Conservation (phyloP, 2,797 vertebrate species). For the Merluccius polli region DNA sequence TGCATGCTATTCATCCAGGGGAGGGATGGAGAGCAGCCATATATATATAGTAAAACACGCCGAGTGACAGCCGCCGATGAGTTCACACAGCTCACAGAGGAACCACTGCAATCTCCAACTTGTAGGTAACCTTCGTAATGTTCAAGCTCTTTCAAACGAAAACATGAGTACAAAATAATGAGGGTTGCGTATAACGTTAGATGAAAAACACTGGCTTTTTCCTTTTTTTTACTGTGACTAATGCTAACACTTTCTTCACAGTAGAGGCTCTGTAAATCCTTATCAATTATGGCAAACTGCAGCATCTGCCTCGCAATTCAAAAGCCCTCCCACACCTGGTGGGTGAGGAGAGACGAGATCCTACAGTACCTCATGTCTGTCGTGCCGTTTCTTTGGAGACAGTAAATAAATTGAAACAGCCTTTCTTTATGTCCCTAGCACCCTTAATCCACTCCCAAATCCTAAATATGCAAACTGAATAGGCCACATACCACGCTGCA, state of each 20-base stretch:
- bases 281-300: constrained; percentile 53
- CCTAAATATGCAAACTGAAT: constrained; percentile 59
- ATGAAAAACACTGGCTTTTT: constrained; percentile 26
- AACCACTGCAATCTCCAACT: background rate
- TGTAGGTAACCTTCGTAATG: background rate
- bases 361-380: constrained; percentile 53
- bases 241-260: constrained; percentile 39
- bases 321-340: constrained; percentile 54
- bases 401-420: constrained; percentile 60
- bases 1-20: constrained; percentile 12
- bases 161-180: background rate
- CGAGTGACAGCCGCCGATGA: background rate
- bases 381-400: constrained; percentile 56
- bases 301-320: constrained; percentile 56
- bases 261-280: constrained; percentile 51
- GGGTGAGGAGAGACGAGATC: constrained; percentile 61
- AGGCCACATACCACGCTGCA: constrained; percentile 32
- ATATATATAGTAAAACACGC: background rate
- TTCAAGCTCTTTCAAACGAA: background rate
- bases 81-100: background rate
- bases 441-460: constrained; percentile 61
- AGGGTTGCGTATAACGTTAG: background rate
- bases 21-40: constrained; percentile 15
- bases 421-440: constrained; percentile 40
- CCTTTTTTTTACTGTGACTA: constrained; percentile 26